phyloP scores from a whole-genome alignment of 2,797 vertebrate species.

The Avahi laniger region DNA sequence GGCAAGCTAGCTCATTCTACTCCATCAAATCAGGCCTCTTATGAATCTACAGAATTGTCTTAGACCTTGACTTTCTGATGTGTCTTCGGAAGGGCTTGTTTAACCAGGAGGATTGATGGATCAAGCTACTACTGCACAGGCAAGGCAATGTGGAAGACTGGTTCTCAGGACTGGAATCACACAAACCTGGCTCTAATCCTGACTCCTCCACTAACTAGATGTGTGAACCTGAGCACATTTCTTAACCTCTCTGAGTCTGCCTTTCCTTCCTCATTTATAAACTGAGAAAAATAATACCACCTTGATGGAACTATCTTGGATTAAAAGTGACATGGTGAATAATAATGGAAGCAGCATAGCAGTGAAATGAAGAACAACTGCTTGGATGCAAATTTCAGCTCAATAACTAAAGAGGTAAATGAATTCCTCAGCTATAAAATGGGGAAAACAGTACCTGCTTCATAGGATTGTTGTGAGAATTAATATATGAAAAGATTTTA shows the following conservation, averaged over 20 bases:
- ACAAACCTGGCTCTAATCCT: background rate
- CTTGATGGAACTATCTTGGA: background rate
- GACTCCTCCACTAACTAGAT: background rate
- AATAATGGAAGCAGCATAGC: background rate
- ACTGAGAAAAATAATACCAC: background rate
- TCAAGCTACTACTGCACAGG: background rate
- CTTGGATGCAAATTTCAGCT: background rate
- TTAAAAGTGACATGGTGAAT: background rate
- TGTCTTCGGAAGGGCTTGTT: background rate
- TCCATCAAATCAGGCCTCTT: background rate
- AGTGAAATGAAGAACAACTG: background rate
- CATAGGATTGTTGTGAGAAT: background rate
- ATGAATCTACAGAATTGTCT: background rate
- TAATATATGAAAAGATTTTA: background rate
- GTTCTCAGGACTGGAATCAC: background rate
- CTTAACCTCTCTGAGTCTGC: background rate
- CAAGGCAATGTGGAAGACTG: background rate
- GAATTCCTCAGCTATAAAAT: background rate
- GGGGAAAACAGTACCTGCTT: background rate
- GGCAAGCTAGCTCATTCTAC: background rate
- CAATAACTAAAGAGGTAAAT: background rate
- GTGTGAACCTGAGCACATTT: background rate
- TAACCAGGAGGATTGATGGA: background rate
- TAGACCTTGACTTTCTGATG: background rate
- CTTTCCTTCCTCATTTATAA: background rate